Conservation (phyloP, 2,888 invertebrate genomes). For the Apamea anceps region DNA sequence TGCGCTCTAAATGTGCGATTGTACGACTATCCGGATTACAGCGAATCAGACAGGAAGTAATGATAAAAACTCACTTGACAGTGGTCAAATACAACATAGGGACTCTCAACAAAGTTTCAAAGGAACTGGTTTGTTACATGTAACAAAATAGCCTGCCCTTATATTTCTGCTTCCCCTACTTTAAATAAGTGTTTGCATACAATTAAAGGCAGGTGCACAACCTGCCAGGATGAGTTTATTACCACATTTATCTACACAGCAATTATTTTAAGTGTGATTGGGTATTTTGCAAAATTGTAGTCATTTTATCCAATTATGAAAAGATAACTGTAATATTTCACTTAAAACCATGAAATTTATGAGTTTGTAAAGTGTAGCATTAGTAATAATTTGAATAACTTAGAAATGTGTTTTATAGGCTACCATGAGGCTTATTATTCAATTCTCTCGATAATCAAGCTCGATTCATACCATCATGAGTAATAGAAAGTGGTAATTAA, state of each 20-base stretch:
- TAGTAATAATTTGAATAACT: not conserved
- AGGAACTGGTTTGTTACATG: slow-evolving; percentile 22
- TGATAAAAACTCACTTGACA: slow-evolving; percentile 51
- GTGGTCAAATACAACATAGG: slow-evolving; percentile 23
- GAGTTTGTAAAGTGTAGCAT: not conserved
- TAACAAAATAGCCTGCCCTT: slow-evolving; percentile 16
- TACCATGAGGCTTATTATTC: slow-evolving; percentile 11
- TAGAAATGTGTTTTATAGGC: not conserved
- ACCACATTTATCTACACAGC: slow-evolving; percentile 14
- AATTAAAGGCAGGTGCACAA: slow-evolving; percentile 35
- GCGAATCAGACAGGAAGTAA: slow-evolving; percentile 46
- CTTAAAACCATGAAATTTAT: slow-evolving; percentile 12
- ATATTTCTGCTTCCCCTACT: slow-evolving; percentile 12
- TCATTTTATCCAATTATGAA: slow-evolving; percentile 20
- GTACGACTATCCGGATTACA: slow-evolving; percentile 45
- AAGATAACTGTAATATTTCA: slow-evolving; percentile 28
- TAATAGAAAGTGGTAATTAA: slow-evolving; percentile 65
- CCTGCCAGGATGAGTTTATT: slow-evolving; percentile 28
- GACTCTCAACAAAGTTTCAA: slow-evolving; percentile 8
- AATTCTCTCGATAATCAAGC: slow-evolving; percentile 16
- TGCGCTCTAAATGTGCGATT: slow-evolving; percentile 31
- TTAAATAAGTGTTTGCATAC: slow-evolving; percentile 39
- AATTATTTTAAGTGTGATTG: slow-evolving; percentile 36
- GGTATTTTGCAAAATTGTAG: slow-evolving; percentile 26
- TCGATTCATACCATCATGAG: slow-evolving; percentile 32